phyloP scores from a whole-genome alignment of 2,113 vertebrate species.

The Atlantisia rogersi region DNA sequence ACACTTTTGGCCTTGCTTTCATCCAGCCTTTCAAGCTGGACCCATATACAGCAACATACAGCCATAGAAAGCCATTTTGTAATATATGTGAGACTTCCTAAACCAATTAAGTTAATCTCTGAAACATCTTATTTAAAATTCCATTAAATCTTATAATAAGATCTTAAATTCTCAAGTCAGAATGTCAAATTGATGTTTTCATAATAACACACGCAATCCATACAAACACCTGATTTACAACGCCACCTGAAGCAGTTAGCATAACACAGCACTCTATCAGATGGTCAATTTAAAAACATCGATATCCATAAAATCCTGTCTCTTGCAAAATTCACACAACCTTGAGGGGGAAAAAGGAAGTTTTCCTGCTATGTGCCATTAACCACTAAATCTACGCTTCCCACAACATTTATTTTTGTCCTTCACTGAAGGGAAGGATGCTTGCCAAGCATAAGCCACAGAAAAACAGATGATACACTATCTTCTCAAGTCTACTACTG shows the following conservation, averaged over 20 bases:
- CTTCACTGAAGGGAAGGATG: neutral
- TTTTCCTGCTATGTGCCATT: neutral
- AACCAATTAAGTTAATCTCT: neutral
- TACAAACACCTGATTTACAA: neutral
- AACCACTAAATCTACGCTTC: neutral
- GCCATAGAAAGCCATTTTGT: neutral
- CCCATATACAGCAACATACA: neutral
- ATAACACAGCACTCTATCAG: neutral
- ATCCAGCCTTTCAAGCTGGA: neutral
- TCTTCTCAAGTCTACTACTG: neutral
- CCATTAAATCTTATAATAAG: neutral
- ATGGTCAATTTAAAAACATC: neutral
- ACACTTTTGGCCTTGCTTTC: neutral
- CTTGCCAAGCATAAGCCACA: constrained; percentile 13
- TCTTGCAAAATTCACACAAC: neutral
- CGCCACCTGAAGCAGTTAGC: neutral
- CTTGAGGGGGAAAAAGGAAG: neutral
- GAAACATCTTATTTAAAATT: neutral
- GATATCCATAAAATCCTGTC: neutral
- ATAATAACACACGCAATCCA: neutral
- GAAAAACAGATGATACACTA: neutral
- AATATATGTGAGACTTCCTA: neutral
- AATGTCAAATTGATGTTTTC: neutral
- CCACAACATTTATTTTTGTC: neutral
- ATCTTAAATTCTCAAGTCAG: neutral